Evolutionary conservation across 2,888 invertebrate species (phyloP), one percentile per base, ranked within the genome.

Genomic region (Drosophila prolongata): DNA sequence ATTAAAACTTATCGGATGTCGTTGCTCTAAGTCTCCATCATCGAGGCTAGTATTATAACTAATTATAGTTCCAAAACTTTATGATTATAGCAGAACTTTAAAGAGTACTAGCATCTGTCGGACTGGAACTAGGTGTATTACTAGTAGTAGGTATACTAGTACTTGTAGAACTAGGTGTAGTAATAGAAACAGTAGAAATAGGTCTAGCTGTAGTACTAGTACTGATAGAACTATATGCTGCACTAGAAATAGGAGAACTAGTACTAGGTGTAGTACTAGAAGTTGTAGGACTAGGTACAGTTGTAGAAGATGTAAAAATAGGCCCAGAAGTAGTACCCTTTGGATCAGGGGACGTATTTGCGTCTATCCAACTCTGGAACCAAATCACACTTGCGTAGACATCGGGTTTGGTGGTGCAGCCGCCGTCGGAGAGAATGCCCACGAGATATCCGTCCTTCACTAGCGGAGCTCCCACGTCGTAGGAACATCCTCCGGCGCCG

Each of bases 401-500:
- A 55, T 67, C 68, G n/a, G 54, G 54, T 2, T 66, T 34, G 8
- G 3, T 16, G 11, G 34, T 13, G 40, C 66, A 68, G 6, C 66
- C 66, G 10, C 19, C 56, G 2, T 49, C 19, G 13, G 69, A 68
- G 3, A 67, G 68, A 19, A 67, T 68, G 35, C 55, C 69, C 13
- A 68, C 42, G 19, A 67, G 68, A 3, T 14, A 2, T 0, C 19
- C 10, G 14, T 49, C 19, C 9, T 10, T 27, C 6, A 55, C 68
- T 14, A 67, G 40, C 3, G 68, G 68, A 1, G 65, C 65, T 5
- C 65, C 65, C 0, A 3, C n/a, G 16, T 66, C 65, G 1, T 54
- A 67, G 13, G 27, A 27, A n/a, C 69, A 67, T 13, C 40, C 68
- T 42, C 55, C 60, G 1, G 13, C 10, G 10, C 24, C 16, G 3